A percentile compares a stretch with the other conserved stretches of the same genome.
Evolutionary conservation across 2,797 vertebrate species (phyloP).

Genomic region (Falco naumanni): DNA sequence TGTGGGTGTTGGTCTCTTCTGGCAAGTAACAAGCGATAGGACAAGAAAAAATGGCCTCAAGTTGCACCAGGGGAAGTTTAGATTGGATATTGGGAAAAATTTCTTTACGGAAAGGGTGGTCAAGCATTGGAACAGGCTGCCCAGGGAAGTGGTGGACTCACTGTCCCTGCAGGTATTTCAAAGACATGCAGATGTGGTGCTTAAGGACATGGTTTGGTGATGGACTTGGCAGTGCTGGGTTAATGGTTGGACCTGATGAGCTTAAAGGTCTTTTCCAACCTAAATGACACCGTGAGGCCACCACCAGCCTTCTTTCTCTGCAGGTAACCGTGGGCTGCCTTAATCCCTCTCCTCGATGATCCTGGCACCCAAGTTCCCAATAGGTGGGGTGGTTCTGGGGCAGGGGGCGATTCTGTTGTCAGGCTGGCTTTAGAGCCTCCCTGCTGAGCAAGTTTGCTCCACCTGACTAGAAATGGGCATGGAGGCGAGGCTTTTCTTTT

Average conservation of each 20-base stretch:
- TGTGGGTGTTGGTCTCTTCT: no score
- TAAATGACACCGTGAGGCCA: background rate
- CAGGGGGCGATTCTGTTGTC: background rate
- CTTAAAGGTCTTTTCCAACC: background rate
- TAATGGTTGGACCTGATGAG: no score
- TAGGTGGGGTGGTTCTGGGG: background rate
- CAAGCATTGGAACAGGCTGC: no score
- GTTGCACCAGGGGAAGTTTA: no score
- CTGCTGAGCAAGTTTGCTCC: background rate
- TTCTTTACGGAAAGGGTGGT: no score
- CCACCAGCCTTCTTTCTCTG: background rate
- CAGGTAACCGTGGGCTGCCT: background rate
- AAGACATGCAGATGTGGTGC: background rate
- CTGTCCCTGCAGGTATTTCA: no score
- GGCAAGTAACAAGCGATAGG: no score
- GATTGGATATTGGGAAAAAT: no score
- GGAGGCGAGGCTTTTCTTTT: background rate
- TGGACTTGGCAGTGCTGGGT: background rate
- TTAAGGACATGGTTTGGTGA: background rate
- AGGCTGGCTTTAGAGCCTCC: background rate
- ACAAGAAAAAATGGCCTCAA: no score
- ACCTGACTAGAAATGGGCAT: background rate
- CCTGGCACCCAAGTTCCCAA: background rate
- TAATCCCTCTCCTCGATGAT: background rate
- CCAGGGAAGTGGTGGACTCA: no score